Conservation (phyloP, 2,888 invertebrate species). For the Acanthococcus lagerstroemiae region DNA sequence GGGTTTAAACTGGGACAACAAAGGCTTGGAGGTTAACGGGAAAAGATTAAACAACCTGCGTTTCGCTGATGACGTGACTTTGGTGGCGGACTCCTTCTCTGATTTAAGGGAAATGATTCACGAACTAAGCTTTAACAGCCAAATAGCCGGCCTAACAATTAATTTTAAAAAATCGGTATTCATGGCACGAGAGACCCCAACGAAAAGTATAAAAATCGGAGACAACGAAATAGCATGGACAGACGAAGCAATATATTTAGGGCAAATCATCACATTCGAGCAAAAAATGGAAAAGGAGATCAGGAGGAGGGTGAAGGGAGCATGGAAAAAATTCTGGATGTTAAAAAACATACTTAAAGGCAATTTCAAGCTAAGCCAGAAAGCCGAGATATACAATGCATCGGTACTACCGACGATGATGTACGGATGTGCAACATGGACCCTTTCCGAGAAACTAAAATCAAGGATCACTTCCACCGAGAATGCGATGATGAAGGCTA, state of each 20-base stretch:
- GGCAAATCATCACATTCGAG: not conserved
- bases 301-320: not conserved
- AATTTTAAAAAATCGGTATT: constrained; percentile 5
- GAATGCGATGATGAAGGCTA: too few species aligned
- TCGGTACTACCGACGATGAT: too few species aligned
- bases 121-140: not conserved
- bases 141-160: not conserved
- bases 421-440: too few species aligned
- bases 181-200: not conserved
- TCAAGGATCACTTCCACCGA: too few species aligned
- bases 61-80: constrained; percentile 10
- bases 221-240: not conserved
- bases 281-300: not conserved
- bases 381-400: too few species aligned
- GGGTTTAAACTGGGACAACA: not conserved
- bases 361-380: constrained; percentile 6
- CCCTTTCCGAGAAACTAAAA: too few species aligned
- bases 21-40: constrained; percentile 3
- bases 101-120: constrained; percentile 4
- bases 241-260: not conserved
- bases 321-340: not conserved
- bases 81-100: not conserved
- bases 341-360: not conserved
- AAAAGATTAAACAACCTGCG: constrained; percentile 6
- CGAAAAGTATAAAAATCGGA: not conserved